A percentile compares a stretch with the other conserved stretches of the same genome.
These are phyloP conservation scores for Hyaena hyaena DNA, from an alignment of 2,113 vertebrate species.

Conservation along the genomic window DNA sequence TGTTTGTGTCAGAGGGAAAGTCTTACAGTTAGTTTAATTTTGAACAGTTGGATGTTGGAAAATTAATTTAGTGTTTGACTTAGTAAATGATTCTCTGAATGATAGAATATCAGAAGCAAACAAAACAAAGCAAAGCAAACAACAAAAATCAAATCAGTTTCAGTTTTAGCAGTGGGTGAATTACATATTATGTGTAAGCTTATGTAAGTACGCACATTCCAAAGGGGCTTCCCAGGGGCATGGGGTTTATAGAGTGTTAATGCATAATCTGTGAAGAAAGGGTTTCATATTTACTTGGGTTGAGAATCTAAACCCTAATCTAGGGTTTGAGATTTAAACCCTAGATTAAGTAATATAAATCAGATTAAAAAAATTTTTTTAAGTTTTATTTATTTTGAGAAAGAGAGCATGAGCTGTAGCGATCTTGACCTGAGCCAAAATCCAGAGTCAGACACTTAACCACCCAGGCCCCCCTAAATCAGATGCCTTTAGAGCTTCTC, in stretches of 20 bases:
- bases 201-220: background rate
- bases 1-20: background rate
- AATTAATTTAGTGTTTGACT: background rate
- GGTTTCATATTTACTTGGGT: background rate
- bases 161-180: background rate
- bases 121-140: background rate
- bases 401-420: no score
- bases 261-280: background rate
- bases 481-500: background rate
- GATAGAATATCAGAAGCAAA: background rate
- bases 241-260: background rate
- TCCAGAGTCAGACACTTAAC: no score
- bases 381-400: no score
- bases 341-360: slow-evolving; percentile 20
- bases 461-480: background rate
- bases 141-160: background rate
- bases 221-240: background rate
- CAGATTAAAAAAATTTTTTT: background rate
- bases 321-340: background rate
- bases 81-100: background rate
- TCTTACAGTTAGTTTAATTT: background rate
- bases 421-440: no score
- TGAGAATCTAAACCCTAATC: background rate
- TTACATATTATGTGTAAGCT: slow-evolving; percentile 13
- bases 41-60: background rate